Base-by-base conservation (phyloP, 2,797 vertebrate genomes). In the Phyllotis vaccarum region DNA sequence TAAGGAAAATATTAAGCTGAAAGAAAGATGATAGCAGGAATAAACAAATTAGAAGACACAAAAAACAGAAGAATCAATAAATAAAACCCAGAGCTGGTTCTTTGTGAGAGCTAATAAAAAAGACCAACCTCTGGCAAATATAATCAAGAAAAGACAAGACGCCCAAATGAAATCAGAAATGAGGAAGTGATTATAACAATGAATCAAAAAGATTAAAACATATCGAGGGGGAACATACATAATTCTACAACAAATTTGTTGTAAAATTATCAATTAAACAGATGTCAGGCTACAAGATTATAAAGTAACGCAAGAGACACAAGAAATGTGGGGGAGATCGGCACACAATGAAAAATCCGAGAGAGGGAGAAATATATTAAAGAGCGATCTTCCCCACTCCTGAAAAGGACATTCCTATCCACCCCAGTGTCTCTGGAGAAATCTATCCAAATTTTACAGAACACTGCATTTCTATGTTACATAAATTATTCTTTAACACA, bases 401-500 rank as follows among this genome's bases (percentile, higher is more conserved):
- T 14, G 6, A 76, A 66, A 91, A 91, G 79, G 89, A 52, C 16
- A 54, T 74, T 92, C 86, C 49, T 56, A 76, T 9, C 82, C 54
- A 46, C 34, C 21, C 34, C 40, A n/a, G 70, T 19, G 86, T 96
- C 97, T 95, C 90, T 92, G 37, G 97, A 95, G 96, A 94, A 93
- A 95, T 95, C 92, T 81, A 17, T 87, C 58, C 92, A 93, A 96
- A 92, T 95, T 97, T 96, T 96, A 97, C 86, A 97, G 86, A 94
- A 96, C 86, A 80, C 34, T 87, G 79, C 90, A 78, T 95, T 95
- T 96, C 82, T 86, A 86, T 95, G 95, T 94, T 94, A 89, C 82
- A 97, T 89, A 96, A 92, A 97, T 97, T 96, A 92, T 95, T 94
- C 94, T 94, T 95, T 96, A 95, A 93, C 95, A 81, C 80, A 89